Conservation (phyloP, 2,113 vertebrate species). For the Melanerpes aurifrons region DNA sequence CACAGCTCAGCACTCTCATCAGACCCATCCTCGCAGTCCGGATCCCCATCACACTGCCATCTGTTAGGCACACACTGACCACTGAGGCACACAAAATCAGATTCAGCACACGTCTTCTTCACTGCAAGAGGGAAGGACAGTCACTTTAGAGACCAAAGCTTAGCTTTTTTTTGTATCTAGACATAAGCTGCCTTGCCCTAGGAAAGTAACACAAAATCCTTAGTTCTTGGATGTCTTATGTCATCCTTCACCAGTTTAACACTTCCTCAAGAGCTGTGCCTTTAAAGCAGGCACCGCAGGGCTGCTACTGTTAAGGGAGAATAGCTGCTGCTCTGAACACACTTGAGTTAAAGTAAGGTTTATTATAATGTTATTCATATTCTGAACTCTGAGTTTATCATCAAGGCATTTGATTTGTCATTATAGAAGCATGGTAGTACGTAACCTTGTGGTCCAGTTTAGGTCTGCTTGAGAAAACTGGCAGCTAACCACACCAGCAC, state of each 20-base stretch:
- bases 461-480: neutral
- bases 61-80: constrained; percentile 93
- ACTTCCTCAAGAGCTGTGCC: neutral
- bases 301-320: neutral
- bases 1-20: constrained; percentile 91
- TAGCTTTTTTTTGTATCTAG: neutral
- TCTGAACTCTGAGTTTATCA: neutral
- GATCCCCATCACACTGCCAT: constrained; percentile 97
- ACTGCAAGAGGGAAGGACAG: constrained; percentile 74
- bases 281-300: neutral
- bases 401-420: neutral
- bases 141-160: neutral
- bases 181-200: neutral
- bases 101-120: constrained; percentile 87
- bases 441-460: neutral
- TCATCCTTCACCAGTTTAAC: fast-evolving
- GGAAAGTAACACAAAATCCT: neutral
- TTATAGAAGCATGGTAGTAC: neutral
- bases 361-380: neutral
- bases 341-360: neutral
- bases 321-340: neutral
- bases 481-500: neutral
- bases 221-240: neutral
- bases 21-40: constrained; percentile 94
- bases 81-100: constrained; percentile 90